Evolutionary conservation across 23 tunicate genomes (phyloP).

Genomic region (Ciona savignyi): DNA sequence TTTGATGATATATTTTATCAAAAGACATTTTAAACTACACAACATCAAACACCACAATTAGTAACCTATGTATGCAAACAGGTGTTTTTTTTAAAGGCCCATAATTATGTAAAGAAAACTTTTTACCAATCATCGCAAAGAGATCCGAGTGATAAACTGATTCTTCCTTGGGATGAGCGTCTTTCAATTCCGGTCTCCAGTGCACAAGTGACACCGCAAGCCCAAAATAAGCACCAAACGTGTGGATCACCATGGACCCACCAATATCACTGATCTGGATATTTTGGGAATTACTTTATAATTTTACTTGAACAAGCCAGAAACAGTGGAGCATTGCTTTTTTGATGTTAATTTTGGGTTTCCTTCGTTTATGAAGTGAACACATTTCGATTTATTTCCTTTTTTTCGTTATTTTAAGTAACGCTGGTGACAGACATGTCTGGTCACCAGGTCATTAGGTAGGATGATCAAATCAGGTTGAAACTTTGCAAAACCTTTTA

Average conservation of each 20-base stretch:
- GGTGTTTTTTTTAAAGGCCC: not conserved
- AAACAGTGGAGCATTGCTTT: no score
- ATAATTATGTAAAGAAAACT: not conserved
- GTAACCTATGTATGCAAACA: not conserved
- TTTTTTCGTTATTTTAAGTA: no score
- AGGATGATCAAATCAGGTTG: no score
- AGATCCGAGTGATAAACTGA: slow-evolving; percentile 88
- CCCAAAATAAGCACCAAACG: slow-evolving; percentile 92
- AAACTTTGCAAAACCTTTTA: not conserved
- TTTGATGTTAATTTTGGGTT: no score
- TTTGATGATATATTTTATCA: not conserved
- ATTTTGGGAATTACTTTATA: no score
- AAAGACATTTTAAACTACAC: not conserved
- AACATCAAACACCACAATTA: no score
- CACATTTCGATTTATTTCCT: no score
- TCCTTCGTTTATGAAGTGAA: no score
- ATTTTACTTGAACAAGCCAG: no score
- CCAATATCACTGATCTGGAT: slow-evolving; percentile 90
- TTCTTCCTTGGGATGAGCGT: slow-evolving; percentile 51
- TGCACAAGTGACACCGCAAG: slow-evolving; percentile 63
- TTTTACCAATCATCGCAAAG: slow-evolving; percentile 89
- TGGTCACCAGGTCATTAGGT: no score
- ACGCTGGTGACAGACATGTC: no score
- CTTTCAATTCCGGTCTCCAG: slow-evolving; percentile 43
- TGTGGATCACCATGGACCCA: slow-evolving; percentile 81